Base-by-base conservation (phyloP, 2,888 invertebrate genomes). In the Luperina testacea region DNA sequence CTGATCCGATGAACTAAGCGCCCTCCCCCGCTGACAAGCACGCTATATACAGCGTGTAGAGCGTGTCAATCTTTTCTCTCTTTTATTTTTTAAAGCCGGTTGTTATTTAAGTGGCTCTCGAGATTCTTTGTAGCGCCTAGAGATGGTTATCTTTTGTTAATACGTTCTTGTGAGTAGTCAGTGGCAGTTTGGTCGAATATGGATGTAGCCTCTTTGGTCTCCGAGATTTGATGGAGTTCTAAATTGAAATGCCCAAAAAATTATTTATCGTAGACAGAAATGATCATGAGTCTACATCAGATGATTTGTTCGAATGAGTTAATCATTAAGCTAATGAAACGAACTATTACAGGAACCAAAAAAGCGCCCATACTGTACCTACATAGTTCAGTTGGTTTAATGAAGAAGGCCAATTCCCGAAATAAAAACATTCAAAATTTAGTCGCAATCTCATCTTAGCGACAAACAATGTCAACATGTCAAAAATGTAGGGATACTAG, bases 1-100 rank as follows among this genome's bases (percentile, higher is more conserved):
- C 95, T 94, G 95, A 91, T 92, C 92, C 91, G 92, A 90, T 92
- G 94, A 92, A 92, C 92, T 94, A 94, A 93, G 93, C 94, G 94
- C 93, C 90, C 93, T 92, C 93, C 92, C 95, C 95, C 92, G 95
- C 95, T 94, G 95, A 92, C 93, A 91, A 80, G 79, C 72, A 72
- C 68, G 69, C 77, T 69, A 78, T 85, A 86, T 88, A 88, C 89
- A 87, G 89, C 70, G 77, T 81, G 81, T 82, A 82, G 70, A 80
- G 71, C 81, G 53, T 87, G 88, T 79, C 78, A 73, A 61, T 61
- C 63, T 78, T 81, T 77, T 80, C n/a, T 75, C 57, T 75, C 67
- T 15, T 76, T 77, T 75, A 67, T 75, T 77, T 86, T 75, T 80
- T 68, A 38, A 72, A 72, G 48, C n/a, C 48, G 42, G 77, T 80